Evolutionary conservation across 2,797 vertebrate species (phyloP).

Genomic region (Psittacula derbiana): DNA sequence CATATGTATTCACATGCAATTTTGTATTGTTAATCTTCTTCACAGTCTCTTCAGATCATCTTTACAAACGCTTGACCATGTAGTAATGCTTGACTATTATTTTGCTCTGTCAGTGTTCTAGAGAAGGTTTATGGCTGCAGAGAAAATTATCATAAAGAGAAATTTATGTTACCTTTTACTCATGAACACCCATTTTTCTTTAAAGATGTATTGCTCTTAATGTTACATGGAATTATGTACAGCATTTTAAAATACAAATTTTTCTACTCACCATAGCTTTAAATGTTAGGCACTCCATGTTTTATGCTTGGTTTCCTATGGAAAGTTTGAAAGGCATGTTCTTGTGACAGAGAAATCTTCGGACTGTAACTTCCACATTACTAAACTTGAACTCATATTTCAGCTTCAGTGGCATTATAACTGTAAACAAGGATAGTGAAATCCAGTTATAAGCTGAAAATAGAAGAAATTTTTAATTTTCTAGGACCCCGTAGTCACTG

Average conservation of each 20-base stretch:
- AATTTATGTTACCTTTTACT: neutral
- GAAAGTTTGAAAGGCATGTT: neutral
- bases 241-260: neutral
- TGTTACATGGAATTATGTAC: neutral
- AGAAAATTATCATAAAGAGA: neutral
- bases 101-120: neutral
- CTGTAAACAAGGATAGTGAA: neutral
- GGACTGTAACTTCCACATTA: neutral
- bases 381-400: neutral
- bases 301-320: neutral
- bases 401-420: neutral
- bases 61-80: neutral
- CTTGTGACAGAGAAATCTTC: neutral
- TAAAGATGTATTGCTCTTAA: neutral
- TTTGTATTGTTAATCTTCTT: neutral
- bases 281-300: neutral
- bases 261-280: neutral
- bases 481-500: neutral
- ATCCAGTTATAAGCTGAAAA: neutral
- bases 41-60: neutral
- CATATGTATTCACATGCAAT: accelerated
- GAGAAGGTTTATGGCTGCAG: neutral
- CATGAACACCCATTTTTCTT: neutral
- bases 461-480: neutral
- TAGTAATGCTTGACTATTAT: neutral